A percentile compares a stretch with the other conserved stretches of the same genome.
phyloP scores from a whole-genome alignment of 1,140 invertebrate genomes.

The Drosophila repleta region DNA sequence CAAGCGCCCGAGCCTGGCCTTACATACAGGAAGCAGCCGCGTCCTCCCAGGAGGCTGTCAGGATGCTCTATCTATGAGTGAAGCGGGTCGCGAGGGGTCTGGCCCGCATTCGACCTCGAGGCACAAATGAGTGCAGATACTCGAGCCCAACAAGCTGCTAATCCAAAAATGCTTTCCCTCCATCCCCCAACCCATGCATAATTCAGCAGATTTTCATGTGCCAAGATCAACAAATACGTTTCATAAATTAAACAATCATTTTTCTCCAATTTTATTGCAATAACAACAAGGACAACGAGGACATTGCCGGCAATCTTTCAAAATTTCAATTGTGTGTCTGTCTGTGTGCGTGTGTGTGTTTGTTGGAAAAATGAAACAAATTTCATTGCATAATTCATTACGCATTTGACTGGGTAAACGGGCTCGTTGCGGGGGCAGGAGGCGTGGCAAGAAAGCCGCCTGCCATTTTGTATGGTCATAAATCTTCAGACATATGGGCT shows the following conservation, averaged over 20 bases:
- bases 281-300: conserved; percentile 15
- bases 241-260: conserved; percentile 64
- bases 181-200: background rate
- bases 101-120: conserved; percentile 33
- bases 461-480: conserved; percentile 72
- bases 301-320: conserved; percentile 29
- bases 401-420: conserved; percentile 4
- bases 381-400: conserved; percentile 80
- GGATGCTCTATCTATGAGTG: background rate
- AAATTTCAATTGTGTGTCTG: conserved; percentile 28
- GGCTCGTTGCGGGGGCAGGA: conserved; percentile 8
- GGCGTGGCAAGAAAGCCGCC: conserved; percentile 27
- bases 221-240: conserved; percentile 31
- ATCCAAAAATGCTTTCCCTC: conserved; percentile 35
- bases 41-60: conserved; percentile 13
- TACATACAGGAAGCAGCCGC: conserved; percentile 32
- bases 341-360: conserved; percentile 18
- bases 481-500: conserved; percentile 76
- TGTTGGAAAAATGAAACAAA: conserved; percentile 71
- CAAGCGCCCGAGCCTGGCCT: conserved; percentile 40
- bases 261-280: conserved; percentile 63
- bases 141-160: conserved; percentile 21
- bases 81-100: background rate
- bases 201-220: conserved; percentile 9
- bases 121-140: conserved; percentile 34